Evolutionary conservation across 1,140 invertebrate genomes (phyloP), one percentile per base, ranked within the genome.

Genomic region (Eurosta solidaginis): DNA sequence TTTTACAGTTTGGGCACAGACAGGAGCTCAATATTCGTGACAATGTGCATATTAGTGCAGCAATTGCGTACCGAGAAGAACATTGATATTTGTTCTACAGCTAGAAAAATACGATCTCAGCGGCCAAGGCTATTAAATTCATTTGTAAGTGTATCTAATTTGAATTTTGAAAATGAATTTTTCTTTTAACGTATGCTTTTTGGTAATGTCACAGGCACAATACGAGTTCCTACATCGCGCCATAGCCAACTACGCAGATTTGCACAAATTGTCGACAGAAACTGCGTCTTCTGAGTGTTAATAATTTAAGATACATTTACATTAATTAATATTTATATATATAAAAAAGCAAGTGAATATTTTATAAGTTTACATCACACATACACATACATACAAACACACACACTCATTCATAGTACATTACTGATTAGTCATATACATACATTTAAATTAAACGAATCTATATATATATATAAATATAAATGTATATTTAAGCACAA

Each of bases 211-310:
- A 20, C 89, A 96, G 95, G 92, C 94, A 85, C 95, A 96, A 89
- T 97, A 96, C 88, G 95, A 96, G 91, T 96, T 97, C 90, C 90
- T 96, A 82, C 94, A 96, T 90, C 93, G 95, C 89, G 95, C 95
- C 86, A 94, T 96, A 87, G 91, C 95, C 77, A 96, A 96, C 88
- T 96, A 96, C 88, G 92, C 95, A 80, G 95, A 97, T 88, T 91
- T 96, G 80, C 94, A 96, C 89, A 93, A 94, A 85, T 85, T 93
- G 78, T 90, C 89, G 73, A 89, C 90, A 74, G 90, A 90, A 79
- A 84, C 85, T 76, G 82, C 59, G 59, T 68, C 85, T 80, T 86
- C 78, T 33, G 78, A 79, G 42, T 79, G 78, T 75, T 78, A 78
- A 78, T 78, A 78, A 59, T 40, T 68, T 68, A 68, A 68, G 59